phyloP scores from a whole-genome alignment of 2,797 vertebrate species.

The Mionectes olivaceus region DNA sequence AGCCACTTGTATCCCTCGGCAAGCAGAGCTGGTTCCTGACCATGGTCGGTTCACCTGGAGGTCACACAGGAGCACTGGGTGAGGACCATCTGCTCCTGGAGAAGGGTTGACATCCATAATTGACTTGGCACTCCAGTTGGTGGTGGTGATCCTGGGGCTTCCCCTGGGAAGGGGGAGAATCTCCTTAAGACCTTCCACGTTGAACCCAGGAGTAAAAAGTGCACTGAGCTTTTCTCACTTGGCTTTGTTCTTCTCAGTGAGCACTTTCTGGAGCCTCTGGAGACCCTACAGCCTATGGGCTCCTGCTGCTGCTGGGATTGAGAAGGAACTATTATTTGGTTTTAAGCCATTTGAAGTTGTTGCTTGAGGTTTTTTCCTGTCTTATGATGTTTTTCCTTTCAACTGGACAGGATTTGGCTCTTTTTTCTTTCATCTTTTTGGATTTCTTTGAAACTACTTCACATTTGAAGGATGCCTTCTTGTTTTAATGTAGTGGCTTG shows the following conservation, averaged over 20 bases:
- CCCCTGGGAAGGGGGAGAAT: neutral
- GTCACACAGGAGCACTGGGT: neutral
- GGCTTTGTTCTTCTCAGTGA: conserved; percentile 20
- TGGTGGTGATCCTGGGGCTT: neutral
- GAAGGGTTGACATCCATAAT: neutral
- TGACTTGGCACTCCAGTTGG: fast-evolving
- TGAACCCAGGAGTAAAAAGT: neutral
- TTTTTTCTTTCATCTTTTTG: neutral
- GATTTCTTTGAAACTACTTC: neutral
- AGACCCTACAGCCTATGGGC: neutral
- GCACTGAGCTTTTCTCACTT: neutral
- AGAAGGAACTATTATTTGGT: neutral
- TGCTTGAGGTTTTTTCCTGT: neutral
- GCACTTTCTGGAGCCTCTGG: neutral
- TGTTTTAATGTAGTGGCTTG: neutral
- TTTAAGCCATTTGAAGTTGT: conserved; percentile 39
- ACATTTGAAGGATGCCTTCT: neutral
- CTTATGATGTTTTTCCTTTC: neutral
- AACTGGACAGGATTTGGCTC: neutral
- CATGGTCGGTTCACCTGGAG: neutral
- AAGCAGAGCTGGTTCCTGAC: neutral
- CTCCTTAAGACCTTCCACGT: neutral
- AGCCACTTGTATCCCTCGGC: neutral
- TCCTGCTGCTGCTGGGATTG: neutral
- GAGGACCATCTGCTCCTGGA: neutral